Percentiles rank a stretch among this genome's conserved stretches.
Evolutionary conservation across 2,888 invertebrate genomes (phyloP).

Genomic region (Blomia tropicalis): DNA sequence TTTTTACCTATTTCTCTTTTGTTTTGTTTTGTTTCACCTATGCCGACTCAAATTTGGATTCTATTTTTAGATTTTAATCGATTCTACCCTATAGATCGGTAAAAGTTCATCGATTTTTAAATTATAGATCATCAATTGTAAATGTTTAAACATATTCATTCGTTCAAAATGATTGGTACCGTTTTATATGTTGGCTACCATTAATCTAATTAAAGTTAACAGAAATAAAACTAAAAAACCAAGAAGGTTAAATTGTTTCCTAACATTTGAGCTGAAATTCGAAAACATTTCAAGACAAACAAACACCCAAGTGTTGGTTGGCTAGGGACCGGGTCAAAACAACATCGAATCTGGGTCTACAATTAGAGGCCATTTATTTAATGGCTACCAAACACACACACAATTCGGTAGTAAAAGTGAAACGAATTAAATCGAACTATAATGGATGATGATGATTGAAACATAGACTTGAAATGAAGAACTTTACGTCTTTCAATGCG

Average conservation of each 20-base stretch:
- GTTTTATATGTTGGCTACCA: not conserved
- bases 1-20: no score
- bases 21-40: no score
- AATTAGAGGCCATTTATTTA: slow-evolving; percentile 9
- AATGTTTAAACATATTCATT: not conserved
- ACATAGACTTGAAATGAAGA: no score
- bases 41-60: no score
- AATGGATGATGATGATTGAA: no score
- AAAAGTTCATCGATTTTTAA: slow-evolving; percentile 6
- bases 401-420: not conserved
- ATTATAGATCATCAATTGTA: not conserved
- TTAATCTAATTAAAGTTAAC: not conserved
- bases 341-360: not conserved
- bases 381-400: no score
- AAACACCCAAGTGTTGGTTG: not conserved
- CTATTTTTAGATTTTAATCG: no score
- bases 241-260: no score
- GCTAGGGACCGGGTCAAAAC: not conserved
- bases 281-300: not conserved
- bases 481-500: no score
- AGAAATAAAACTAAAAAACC: no score
- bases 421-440: not conserved
- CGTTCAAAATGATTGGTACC: not conserved
- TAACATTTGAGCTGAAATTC: no score
- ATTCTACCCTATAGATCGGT: no score